Evolutionary conservation across 2,888 invertebrate species (phyloP).

Genomic region (Patella pellucida): DNA sequence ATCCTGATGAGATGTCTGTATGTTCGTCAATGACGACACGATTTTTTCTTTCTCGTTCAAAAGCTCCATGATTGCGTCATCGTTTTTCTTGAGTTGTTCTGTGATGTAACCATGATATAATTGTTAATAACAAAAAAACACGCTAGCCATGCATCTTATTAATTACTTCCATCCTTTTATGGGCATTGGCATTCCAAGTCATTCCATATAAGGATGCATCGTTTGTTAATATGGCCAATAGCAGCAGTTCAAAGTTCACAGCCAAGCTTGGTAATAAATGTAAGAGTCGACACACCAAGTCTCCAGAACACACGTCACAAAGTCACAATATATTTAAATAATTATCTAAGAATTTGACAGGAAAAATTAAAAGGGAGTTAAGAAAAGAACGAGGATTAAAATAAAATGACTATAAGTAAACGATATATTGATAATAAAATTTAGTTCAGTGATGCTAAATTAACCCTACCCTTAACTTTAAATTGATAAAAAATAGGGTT

Average conservation of each 20-base stretch:
- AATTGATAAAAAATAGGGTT: too few relatives aligned
- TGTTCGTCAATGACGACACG: slow-evolving; percentile 83
- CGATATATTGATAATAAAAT: too few relatives aligned
- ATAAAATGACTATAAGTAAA: too few relatives aligned
- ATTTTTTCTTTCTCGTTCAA: slow-evolving; percentile 82
- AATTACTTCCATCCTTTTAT: background rate
- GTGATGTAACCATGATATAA: slow-evolving; percentile 33
- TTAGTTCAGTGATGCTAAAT: too few relatives aligned
- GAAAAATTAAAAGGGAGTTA: too few relatives aligned
- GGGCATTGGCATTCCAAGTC: slow-evolving; percentile 5
- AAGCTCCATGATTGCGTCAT: slow-evolving; percentile 80
- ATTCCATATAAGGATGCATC: slow-evolving; percentile 3
- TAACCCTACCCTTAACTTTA: too few relatives aligned
- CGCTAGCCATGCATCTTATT: slow-evolving; percentile 19
- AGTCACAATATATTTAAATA: too few relatives aligned
- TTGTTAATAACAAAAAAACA: slow-evolving; percentile 19
- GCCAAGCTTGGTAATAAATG: background rate
- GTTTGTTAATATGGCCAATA: background rate
- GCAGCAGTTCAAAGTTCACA: slow-evolving; percentile 5
- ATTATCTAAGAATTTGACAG: too few relatives aligned
- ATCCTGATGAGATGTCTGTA: slow-evolving; percentile 75
- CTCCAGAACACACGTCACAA: too few relatives aligned
- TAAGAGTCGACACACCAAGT: too few relatives aligned
- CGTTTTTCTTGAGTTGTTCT: slow-evolving; percentile 83
- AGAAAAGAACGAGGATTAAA: too few relatives aligned